Base-by-base conservation (phyloP, 1,140 invertebrate genomes). In the Drosophila lini region DNA sequence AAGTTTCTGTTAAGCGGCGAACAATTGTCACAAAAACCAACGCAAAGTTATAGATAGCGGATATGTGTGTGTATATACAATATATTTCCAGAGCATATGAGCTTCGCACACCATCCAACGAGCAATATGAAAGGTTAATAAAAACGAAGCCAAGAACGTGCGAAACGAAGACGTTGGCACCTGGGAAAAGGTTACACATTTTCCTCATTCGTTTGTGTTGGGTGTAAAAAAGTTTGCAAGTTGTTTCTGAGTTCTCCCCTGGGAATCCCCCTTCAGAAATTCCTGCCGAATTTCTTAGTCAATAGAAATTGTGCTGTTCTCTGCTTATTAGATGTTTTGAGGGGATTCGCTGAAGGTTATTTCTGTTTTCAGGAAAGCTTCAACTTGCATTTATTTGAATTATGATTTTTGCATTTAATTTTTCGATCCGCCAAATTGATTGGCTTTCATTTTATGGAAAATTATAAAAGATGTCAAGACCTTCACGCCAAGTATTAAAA, bases 81-180 rank as follows among this genome's bases (percentile, higher is more conserved):
- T 56, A 41, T 50, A 61, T 60, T 40, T 48, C 31, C 44, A 32
- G 5, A 70, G 57, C 78, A 85, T 86, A 79, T 79, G 75, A 73
- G 75, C 64, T 86, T 76, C 65, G 47, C 83, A 71, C 79, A 71
- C 80, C 79, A 79, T 85, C 62, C 62, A 75, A 59, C 41, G 62
- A 5, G 38, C 65, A 50, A 73, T 82, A 86, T 88, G 80, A 79
- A 86, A 88, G 81, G 79, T 86, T 86, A 82, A 88, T 85, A 85
- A 85, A 55, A 71, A 70, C 31, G 42, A 25, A 68, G 62, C 38
- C 34, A 58, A 65, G 55, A 71, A 88, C 83, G 83, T 88, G 82
- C 52, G 25, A 70, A 69, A 57, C 52, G 50, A 70, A 69, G 68
- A 38, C 36, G 22, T 71, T 71, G 59, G 55, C 68, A 79, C 77